A percentile compares a stretch with the other conserved stretches of the same genome.
These are phyloP conservation scores for Lophochroa leadbeateri DNA, from an alignment of 2,113 vertebrate species.

Conservation along the genomic window DNA sequence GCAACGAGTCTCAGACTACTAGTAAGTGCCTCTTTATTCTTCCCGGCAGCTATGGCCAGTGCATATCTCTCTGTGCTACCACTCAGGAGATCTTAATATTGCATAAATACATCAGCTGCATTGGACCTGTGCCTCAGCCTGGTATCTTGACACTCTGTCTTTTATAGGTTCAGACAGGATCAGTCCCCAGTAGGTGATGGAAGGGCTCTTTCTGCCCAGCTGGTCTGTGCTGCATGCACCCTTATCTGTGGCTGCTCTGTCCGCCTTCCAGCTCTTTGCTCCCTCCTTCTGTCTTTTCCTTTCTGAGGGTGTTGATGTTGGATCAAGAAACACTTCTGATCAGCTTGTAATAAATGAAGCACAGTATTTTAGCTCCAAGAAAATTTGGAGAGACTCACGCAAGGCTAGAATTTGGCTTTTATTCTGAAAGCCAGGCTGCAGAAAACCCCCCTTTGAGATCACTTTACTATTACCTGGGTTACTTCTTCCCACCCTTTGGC, in stretches of 20 bases:
- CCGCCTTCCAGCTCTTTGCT: neutral
- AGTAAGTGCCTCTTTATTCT: neutral
- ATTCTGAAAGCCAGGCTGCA: neutral
- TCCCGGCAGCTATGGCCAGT: neutral
- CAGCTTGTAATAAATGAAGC: neutral
- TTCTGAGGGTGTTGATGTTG: neutral
- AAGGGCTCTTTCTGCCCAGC: neutral
- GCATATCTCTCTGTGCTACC: neutral
- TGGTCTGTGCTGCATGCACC: fast-evolving
- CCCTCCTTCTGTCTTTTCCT: neutral
- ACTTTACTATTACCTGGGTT: constrained; percentile 33
- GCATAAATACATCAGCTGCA: neutral
- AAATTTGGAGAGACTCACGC: neutral
- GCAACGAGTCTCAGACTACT: neutral
- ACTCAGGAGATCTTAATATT: neutral
- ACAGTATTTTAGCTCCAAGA: neutral
- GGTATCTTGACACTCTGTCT: neutral
- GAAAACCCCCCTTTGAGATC: neutral
- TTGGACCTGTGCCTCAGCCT: neutral
- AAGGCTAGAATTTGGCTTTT: constrained; percentile 4
- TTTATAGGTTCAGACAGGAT: neutral
- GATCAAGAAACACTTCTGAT: neutral
- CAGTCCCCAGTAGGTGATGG: neutral
- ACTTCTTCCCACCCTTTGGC: constrained; percentile 28
- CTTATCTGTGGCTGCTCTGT: neutral